Percentiles rank a stretch among this genome's conserved stretches.
These are phyloP conservation scores for Drosophila nr. fundita DNA, from an alignment of 2,888 invertebrate genomes.

Conservation along the genomic window DNA sequence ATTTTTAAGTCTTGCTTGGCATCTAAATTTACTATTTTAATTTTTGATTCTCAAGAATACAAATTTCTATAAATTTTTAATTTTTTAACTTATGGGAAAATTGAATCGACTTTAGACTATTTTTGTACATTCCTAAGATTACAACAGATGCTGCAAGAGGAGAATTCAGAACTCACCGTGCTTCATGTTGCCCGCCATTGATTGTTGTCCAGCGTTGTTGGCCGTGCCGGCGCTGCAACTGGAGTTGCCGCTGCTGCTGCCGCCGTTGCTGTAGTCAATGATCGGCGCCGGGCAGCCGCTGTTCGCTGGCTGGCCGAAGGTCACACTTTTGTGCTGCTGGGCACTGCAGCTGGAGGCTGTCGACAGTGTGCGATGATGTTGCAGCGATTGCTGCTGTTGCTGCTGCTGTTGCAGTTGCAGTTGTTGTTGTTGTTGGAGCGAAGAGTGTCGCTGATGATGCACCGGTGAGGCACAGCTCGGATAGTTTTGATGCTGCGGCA, in stretches of 20 bases:
- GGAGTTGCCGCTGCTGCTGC: slow-evolving; percentile 74
- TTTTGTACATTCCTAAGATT: not conserved
- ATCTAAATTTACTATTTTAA: not conserved
- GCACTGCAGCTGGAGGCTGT: slow-evolving; percentile 84
- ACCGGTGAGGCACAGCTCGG: slow-evolving; percentile 71
- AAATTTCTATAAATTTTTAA: not conserved
- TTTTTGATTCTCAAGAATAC: not conserved
- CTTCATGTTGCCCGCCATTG: slow-evolving; percentile 86
- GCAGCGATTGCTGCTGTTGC: slow-evolving; percentile 68
- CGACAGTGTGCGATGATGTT: slow-evolving; percentile 84
- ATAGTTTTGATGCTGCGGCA: slow-evolving; percentile 77
- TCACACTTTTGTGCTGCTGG: slow-evolving; percentile 85
- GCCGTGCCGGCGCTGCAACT: slow-evolving; percentile 82
- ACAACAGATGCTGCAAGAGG: not conserved
- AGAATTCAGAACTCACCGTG: slow-evolving; percentile 79
- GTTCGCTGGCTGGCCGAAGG: slow-evolving; percentile 82
- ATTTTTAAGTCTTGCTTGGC: not conserved
- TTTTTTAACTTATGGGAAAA: not conserved
- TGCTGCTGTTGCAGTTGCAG: slow-evolving; percentile 8
- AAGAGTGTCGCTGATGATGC: slow-evolving; percentile 78
- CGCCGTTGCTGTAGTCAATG: slow-evolving; percentile 70
- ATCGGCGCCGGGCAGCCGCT: slow-evolving; percentile 54
- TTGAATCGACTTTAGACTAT: not conserved
- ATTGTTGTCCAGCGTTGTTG: slow-evolving; percentile 84
- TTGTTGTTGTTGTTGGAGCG: slow-evolving; percentile 79